Percentiles rank a stretch among this genome's conserved stretches.
These are phyloP conservation scores for Trachymyrmex cornetzi DNA, from an alignment of 1,140 invertebrate species.

Conservation along the genomic window DNA sequence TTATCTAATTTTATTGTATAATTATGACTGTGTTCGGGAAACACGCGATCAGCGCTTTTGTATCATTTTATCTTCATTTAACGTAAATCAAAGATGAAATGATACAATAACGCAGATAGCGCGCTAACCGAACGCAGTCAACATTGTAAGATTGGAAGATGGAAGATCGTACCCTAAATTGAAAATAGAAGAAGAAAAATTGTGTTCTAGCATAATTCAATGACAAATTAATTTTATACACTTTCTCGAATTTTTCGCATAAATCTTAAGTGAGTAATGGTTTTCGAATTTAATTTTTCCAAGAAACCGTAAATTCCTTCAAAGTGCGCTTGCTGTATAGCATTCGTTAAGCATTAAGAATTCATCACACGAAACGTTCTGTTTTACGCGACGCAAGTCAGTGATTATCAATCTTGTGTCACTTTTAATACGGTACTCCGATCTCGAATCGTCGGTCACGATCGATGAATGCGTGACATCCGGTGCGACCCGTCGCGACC, in stretches of 20 bases:
- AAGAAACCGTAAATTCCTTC: background rate
- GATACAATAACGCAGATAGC: no score
- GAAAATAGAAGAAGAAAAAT: background rate
- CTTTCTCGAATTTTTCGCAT: background rate
- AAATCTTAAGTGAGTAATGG: background rate
- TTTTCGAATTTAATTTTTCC: background rate
- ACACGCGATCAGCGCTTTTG: no score
- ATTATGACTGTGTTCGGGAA: background rate
- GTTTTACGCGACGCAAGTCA: slow-evolving; percentile 42
- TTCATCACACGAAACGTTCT: background rate
- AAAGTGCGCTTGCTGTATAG: background rate
- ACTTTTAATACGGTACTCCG: slow-evolving; percentile 42
- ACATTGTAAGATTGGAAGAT: no score
- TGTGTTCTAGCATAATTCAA: background rate
- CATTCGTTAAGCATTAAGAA: background rate
- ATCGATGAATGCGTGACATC: slow-evolving; percentile 76
- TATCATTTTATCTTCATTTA: no score
- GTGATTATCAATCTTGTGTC: slow-evolving; percentile 24
- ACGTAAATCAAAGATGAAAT: no score
- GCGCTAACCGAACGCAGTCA: no score
- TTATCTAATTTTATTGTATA: background rate
- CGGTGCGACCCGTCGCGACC: slow-evolving; percentile 67
- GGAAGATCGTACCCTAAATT: background rate
- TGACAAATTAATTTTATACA: background rate
- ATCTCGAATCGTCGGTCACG: slow-evolving; percentile 62